These are phyloP conservation scores for Chaetura pelagica DNA, from an alignment of 2,113 vertebrate genomes.

Conservation along the genomic window DNA sequence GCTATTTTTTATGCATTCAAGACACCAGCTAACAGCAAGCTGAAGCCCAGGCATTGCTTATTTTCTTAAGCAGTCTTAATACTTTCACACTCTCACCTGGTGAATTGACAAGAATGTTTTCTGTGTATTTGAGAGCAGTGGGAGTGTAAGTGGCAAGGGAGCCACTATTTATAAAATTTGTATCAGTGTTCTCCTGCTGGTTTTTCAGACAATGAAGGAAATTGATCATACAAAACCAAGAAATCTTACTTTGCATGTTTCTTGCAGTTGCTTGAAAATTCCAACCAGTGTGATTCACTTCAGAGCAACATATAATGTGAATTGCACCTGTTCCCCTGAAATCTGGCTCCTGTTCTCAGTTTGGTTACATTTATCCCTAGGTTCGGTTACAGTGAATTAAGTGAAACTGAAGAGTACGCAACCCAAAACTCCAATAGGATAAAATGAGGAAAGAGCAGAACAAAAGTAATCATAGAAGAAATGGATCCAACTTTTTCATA, in stretches of 20 bases:
- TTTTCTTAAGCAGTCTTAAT: constrained; percentile 10
- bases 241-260: neutral
- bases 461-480: neutral
- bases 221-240: neutral
- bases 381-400: neutral
- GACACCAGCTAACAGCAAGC: neutral
- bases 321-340: neutral
- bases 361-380: neutral
- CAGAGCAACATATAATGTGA: neutral
- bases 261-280: constrained; percentile 1
- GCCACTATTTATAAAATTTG: neutral
- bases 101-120: constrained; percentile 16
- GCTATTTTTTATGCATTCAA: constrained; percentile 40
- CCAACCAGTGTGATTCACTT: neutral
- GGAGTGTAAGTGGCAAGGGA: neutral
- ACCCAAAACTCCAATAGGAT: neutral
- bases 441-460: neutral
- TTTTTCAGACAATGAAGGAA: neutral
- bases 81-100: neutral
- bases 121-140: neutral
- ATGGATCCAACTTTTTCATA: neutral
- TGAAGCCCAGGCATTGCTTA: constrained; percentile 16
- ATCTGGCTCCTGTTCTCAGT: neutral
- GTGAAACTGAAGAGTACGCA: neutral
- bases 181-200: neutral